Base-by-base conservation (phyloP, 2,113 vertebrate species). In the Anseranas semipalmata region DNA sequence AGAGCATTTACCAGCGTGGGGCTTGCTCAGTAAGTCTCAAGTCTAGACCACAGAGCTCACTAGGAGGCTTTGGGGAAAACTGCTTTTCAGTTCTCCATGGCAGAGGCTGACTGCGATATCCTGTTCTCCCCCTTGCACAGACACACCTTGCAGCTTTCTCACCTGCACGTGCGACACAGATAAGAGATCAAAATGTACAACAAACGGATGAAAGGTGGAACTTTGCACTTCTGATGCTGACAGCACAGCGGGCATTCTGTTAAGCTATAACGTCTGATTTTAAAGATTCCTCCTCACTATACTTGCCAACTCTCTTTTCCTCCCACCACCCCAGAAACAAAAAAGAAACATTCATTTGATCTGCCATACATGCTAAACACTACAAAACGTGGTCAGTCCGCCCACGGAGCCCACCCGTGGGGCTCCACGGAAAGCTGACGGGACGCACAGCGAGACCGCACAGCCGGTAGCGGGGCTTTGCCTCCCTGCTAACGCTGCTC, bases 161-260 rank as follows among this genome's bases (percentile, higher is more conserved):
- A 77, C 52, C 52, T 16, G 43, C 4, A 19, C 43, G 53, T 4
- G 39, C 0, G 2, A 1, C 37, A 50, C 45, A 50, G 30, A 2
- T 4, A 35, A 14, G 33, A 53, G 15, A 35, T 3, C 10, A 70
- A 53, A 74, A 53, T 0, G 5, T 8, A 8, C 18, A 48, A 7
- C 0, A 6, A 33, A 25, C 0, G 0, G 9, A 12, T 3, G n/a
- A 63, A 28, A 52, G 12, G 7, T 0, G 28, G 14, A 67, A 59
- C 46, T 5, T 4, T 4, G 27, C 14, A 6, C 33, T 41, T 39
- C 15, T 73, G 71, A 67, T 37, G 46, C 79, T 46, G n/a, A 45
- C 53, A 85, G 58, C 75, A 7, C 17, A 33, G 30, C 2, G 0
- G 6, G 22, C 7, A 56, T n/a, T 5, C 12, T 39, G 32, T 12